Evolutionary conservation across 1,140 invertebrate genomes (phyloP), one percentile per base, ranked within the genome.

Genomic region (Charaxes varanes): DNA sequence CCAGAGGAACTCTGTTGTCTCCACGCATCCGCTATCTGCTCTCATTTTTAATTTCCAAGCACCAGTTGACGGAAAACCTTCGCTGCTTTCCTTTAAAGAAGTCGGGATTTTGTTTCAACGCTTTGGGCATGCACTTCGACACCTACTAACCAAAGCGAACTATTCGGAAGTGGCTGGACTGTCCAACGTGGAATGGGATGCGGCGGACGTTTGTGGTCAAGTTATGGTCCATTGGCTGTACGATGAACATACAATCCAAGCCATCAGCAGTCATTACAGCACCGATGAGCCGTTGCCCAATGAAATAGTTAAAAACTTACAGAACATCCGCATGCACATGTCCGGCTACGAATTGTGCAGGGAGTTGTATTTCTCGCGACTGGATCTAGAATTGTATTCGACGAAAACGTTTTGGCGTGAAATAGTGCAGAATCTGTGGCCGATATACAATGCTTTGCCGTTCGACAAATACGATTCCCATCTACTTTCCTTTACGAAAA

Each of bases 151-250:
- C 1, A 90, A 88, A 65, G 90, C 91, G 0, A 89, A 90, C 2
- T 96, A 95, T 63, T 86, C 89, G n/a, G 93, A 96, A 73, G 87
- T 96, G 0, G 87, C 93, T 4, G 95, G 95, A 1, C 73, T 94
- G 2, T 92, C 90, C 0, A 95, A 95, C 67, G 87, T 97, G 0
- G 96, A 98, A 82, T 97, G 94, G 94, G 97, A 98, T 80, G 92
- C 93, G 6, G 89, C 92, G 0, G 90, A 92, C 63, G 88, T 96
- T 0, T 91, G 91, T 24, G 88, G 91, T 0, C 86, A 94, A 59
- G 92, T 97, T 27, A 89, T 98, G 88, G 87, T 87, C 6, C 90
- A 93, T 69, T 96, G 93, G 90, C 76, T 96, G 0, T 90, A 91
- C 49, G 90, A 95, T 62, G 87, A 90, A 15, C 71, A 86, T 0